These are phyloP conservation scores for Parazoanthus swiftii DNA, from an alignment of 92 coral and sea anemone genomes.

Conservation along the genomic window DNA sequence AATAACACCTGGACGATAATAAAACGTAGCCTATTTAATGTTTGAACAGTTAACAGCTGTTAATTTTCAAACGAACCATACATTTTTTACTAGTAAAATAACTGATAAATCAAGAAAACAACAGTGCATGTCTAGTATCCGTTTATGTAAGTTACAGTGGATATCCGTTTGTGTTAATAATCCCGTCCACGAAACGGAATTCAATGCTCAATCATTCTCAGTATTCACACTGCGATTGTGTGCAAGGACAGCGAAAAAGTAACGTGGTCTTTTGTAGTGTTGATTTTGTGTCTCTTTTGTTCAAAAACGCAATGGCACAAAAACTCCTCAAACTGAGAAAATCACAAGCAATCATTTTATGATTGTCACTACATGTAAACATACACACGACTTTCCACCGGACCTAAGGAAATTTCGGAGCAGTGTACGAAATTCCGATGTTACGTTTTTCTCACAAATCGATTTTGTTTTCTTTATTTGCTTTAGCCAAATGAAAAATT, in stretches of 20 bases:
- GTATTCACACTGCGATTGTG: not conserved
- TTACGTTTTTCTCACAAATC: not conserved
- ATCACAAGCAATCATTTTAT: not conserved
- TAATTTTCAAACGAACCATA: too few relatives aligned
- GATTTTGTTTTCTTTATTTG: not conserved
- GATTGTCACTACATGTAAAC: too few relatives aligned
- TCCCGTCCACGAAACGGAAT: not conserved
- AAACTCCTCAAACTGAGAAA: not conserved
- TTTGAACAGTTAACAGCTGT: too few relatives aligned
- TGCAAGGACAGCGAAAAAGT: too few relatives aligned
- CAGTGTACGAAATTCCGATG: not conserved
- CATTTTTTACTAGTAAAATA: too few relatives aligned
- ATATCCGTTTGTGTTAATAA: not conserved
- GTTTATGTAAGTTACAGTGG: too few relatives aligned
- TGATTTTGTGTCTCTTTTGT: not conserved
- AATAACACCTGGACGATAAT: too few relatives aligned
- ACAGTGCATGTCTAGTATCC: too few relatives aligned
- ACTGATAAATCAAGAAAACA: too few relatives aligned
- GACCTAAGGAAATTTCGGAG: not conserved
- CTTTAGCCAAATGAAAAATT: not conserved
- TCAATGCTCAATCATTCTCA: not conserved
- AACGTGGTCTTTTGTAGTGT: not conserved
- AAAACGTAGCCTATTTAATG: too few relatives aligned
- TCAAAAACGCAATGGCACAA: not conserved
- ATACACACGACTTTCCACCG: not conserved